Percentiles rank a stretch among this genome's conserved stretches.
These are phyloP conservation scores for Terebella lapidaria DNA, from an alignment of 2,888 invertebrate genomes.

Conservation along the genomic window DNA sequence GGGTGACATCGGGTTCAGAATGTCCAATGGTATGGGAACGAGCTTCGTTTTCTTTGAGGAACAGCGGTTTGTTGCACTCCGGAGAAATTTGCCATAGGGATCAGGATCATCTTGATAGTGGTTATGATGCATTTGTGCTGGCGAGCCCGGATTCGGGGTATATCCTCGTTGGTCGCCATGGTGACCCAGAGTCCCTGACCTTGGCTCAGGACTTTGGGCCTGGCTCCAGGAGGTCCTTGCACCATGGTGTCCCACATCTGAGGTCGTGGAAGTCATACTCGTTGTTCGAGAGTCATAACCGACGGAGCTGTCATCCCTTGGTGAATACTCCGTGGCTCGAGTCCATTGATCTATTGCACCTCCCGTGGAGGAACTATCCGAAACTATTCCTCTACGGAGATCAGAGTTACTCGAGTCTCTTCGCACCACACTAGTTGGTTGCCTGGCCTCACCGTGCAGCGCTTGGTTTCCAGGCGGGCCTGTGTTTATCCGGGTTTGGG, in stretches of 20 bases:
- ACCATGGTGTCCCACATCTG: background rate
- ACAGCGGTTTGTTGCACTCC: background rate
- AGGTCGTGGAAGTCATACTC: too few relatives aligned
- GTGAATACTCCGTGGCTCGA: background rate
- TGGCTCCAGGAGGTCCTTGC: background rate
- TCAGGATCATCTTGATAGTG: background rate
- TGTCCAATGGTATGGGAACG: background rate
- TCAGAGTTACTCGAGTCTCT: background rate
- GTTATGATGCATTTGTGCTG: background rate
- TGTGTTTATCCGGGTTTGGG: too few relatives aligned
- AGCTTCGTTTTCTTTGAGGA: background rate
- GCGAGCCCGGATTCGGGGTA: background rate
- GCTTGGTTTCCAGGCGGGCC: too few relatives aligned
- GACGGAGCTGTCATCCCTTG: background rate
- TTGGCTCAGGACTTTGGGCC: background rate
- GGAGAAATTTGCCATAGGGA: background rate
- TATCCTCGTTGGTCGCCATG: background rate
- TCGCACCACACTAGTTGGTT: background rate
- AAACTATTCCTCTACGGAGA: background rate
- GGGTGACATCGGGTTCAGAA: background rate
- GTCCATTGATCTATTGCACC: background rate
- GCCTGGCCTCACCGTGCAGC: background rate
- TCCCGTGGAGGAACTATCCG: background rate
- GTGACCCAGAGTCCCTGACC: too few relatives aligned
- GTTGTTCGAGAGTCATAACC: too few relatives aligned